Evolutionary conservation across 2,797 vertebrate species (phyloP), one percentile per base, ranked within the genome.

Genomic region (Phyllotis vaccarum): DNA sequence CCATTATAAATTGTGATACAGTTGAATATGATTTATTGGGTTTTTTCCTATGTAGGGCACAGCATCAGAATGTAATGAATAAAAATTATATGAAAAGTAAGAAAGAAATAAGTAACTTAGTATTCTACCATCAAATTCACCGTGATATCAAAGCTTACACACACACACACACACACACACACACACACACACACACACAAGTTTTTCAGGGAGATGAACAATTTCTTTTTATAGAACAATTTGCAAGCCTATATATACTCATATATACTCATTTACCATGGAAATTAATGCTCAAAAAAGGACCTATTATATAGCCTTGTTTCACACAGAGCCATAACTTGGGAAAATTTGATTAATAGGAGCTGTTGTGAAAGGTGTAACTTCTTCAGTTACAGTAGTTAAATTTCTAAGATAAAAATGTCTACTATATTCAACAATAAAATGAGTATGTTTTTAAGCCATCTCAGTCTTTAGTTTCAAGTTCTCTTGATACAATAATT

Each of bases 71-170:
- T 81, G 16, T 83, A 40, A 24, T 0, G 31, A 89, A 94, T 97
- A 66, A 93, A 96, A 98, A 97, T 97, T 92, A 97, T 49, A 58
- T 40, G 12, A 93, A 96, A 95, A 97, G 87, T 97, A 93, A 97
- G 83, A 81, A 96, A 90, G 60, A 93, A 87, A 96, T 0, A 0
- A 94, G 58, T 85, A 80, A 66, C 60, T 97, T 96, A 95, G 66
- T 95, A 64, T 87, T 93, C 96, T 92, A 89, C 80, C 58, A 92
- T 70, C 66, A 97, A 79, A 85, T 91, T 40, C 80, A 86, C 86
- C 95, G 89, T 97, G 97, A 96, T 94, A 97, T 93, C 9, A 78
- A 95, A 46, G 76, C 58, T 37, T 40, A 5, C 9, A 49, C 46
- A 49, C 46, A 49, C 46, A 49, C 46, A 49, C 46, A 49, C 46